Base-by-base conservation (phyloP, 2,888 invertebrate species). In the Melipona beecheii region DNA sequence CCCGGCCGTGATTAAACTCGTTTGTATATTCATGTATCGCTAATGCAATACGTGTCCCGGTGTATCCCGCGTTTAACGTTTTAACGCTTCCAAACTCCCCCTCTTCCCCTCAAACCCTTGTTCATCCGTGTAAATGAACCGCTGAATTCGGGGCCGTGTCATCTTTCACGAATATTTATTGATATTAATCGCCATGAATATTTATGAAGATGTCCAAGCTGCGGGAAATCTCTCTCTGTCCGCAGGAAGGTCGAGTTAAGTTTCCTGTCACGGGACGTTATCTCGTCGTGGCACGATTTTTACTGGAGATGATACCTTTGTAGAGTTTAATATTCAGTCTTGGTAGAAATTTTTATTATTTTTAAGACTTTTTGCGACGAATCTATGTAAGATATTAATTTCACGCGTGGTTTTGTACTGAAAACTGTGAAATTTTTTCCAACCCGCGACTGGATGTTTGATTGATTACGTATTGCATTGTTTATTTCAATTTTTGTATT, bases 91-190 rank as follows among this genome's bases (percentile, higher is more conserved):
- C 27, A 52, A 43, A 43, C 43, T 43, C 43, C 2, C 43, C 9
- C 43, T 9, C 43, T 1, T 9, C 9, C 43, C 9, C 43, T 9
- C 43, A 11, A 9, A 19, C 19, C 52, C 31, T 64, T 50, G 27
- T 52, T 64, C 50, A 19, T 36, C 36, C n/a, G n/a, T n/a, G 49
- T 24, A 64, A 74, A 74, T 65, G 36, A 73, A 60, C 43, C 56
- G n/a, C 13, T 43, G 62, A 31, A 62, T 58, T 74, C 54, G 65
- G 24, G n/a, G 24, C 2, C 36, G 27, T 21, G 65, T 65, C 50
- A 54, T 52, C 36, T 31, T 6, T 24, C 36, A 54, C 43, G 52
- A 65, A 65, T 65, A 74, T 58, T 75, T 75, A 68, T 68, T 75
- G n/a, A 56, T 31, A 49, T 49, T 50, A 75, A 58, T 49, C 49